These are phyloP conservation scores for Drosophila obscura DNA, from an alignment of 1,140 invertebrate genomes.

Conservation along the genomic window DNA sequence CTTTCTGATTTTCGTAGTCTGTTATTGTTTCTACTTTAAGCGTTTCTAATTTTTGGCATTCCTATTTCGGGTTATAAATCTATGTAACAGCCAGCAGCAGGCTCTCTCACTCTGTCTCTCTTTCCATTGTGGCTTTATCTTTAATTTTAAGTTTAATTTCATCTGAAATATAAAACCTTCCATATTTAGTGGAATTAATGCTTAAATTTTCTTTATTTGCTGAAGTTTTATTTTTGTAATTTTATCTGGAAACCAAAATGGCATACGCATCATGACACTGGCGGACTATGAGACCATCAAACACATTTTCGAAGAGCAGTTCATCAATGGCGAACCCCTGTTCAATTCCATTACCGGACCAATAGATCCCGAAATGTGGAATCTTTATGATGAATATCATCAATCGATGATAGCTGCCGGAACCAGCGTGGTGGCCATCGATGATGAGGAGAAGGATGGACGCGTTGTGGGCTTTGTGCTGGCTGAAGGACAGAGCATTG, in stretches of 20 bases:
- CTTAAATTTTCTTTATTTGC: no score
- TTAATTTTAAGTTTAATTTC: no score
- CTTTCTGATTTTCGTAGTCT: slow-evolving; percentile 16
- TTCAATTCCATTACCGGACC: slow-evolving; percentile 6
- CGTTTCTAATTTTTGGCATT: slow-evolving; percentile 38
- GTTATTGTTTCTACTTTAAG: slow-evolving; percentile 45
- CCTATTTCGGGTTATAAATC: slow-evolving; percentile 13
- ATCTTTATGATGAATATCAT: slow-evolving; percentile 13
- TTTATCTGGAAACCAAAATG: no score
- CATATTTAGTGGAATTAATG: no score
- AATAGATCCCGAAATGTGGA: slow-evolving; percentile 14
- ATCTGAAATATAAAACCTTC: no score
- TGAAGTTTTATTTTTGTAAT: no score
- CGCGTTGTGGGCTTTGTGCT: slow-evolving; percentile 44
- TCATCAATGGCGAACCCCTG: slow-evolving; percentile 39
- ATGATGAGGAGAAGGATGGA: slow-evolving; percentile 16
- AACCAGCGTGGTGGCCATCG: slow-evolving; percentile 40
- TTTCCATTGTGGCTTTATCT: no score
- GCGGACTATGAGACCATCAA: slow-evolving; percentile 39
- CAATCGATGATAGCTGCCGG: slow-evolving; percentile 37
- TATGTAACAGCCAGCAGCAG: neutral
- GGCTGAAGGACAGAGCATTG: slow-evolving; percentile 9
- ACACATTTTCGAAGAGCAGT: slow-evolving; percentile 27
- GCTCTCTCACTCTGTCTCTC: no score
- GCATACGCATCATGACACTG: slow-evolving; percentile 34